Percentiles rank a stretch among this genome's conserved stretches.
Conservation (phyloP, 2,113 vertebrate genomes). For the Pristiophorus japonicus region DNA sequence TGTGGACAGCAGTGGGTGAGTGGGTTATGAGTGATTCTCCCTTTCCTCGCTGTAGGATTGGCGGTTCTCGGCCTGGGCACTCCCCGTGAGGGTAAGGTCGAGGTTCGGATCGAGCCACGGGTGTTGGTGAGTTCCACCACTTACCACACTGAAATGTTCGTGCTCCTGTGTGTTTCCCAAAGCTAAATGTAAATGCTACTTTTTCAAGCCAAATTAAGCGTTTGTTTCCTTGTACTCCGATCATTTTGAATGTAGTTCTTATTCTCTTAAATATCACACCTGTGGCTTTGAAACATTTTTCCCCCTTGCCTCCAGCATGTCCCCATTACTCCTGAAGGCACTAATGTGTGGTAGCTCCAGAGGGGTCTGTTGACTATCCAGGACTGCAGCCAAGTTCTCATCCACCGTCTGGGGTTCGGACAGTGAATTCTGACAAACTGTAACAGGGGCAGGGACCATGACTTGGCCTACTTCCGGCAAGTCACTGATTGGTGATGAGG, state of each 20-base stretch:
- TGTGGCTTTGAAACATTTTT: not conserved
- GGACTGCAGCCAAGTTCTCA: too few species aligned
- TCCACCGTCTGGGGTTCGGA: too few species aligned
- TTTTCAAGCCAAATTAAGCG: not conserved
- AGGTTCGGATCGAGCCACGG: not conserved
- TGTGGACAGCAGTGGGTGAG: not conserved
- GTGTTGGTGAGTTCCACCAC: not conserved
- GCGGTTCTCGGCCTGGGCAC: not conserved
- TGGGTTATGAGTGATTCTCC: not conserved
- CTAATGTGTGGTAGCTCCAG: not conserved
- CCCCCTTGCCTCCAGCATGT: not conserved
- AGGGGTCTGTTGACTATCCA: not conserved
- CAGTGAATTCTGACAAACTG: not conserved
- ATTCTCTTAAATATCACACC: not conserved
- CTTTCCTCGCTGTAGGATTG: not conserved
- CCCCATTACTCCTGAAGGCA: not conserved
- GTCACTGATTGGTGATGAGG: not conserved
- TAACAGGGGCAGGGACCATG: not conserved
- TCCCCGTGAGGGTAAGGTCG: not conserved
- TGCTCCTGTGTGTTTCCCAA: not conserved
- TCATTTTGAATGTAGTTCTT: not conserved
- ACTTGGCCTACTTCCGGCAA: not conserved
- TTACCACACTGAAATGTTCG: not conserved
- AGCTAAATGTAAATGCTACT: not conserved
- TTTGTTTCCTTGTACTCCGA: not conserved